These are phyloP conservation scores for Aphis gossypii DNA, from an alignment of 1,140 invertebrate species.

Conservation along the genomic window DNA sequence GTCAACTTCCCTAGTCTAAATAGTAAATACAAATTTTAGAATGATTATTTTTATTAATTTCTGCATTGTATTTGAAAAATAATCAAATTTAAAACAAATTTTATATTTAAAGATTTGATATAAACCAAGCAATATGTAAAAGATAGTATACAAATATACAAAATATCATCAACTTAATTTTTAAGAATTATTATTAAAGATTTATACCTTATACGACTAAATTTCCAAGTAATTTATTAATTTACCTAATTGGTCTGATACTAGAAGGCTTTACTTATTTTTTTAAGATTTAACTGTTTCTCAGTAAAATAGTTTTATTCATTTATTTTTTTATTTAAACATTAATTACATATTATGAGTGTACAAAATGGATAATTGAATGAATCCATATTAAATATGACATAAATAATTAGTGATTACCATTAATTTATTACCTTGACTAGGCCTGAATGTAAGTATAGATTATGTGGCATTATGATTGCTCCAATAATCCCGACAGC, in stretches of 20 bases:
- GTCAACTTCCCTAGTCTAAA: slow-evolving; percentile 83
- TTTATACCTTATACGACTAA: no score
- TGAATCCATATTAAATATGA: no score
- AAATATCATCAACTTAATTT: neutral
- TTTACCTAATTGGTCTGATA: neutral
- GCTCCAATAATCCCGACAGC: slow-evolving; percentile 91
- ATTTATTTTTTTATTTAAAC: neutral
- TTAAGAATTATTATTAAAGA: neutral
- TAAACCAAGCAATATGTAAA: neutral
- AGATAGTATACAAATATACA: neutral
- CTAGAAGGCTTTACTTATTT: neutral
- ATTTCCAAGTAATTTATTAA: neutral
- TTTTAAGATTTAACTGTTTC: neutral
- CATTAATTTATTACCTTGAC: slow-evolving; percentile 76
- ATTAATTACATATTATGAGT: neutral
- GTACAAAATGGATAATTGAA: neutral
- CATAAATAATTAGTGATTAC: neutral
- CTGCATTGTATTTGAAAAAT: neutral
- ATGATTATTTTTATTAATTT: neutral
- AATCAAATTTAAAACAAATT: neutral
- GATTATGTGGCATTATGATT: slow-evolving; percentile 95
- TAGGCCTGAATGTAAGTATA: slow-evolving; percentile 91
- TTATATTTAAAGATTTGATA: no score
- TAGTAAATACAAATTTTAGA: slow-evolving; percentile 58
- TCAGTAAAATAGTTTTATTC: neutral